Evolutionary conservation across 2,113 vertebrate genomes (phyloP).

Genomic region (Nycticryphes semicollaris): DNA sequence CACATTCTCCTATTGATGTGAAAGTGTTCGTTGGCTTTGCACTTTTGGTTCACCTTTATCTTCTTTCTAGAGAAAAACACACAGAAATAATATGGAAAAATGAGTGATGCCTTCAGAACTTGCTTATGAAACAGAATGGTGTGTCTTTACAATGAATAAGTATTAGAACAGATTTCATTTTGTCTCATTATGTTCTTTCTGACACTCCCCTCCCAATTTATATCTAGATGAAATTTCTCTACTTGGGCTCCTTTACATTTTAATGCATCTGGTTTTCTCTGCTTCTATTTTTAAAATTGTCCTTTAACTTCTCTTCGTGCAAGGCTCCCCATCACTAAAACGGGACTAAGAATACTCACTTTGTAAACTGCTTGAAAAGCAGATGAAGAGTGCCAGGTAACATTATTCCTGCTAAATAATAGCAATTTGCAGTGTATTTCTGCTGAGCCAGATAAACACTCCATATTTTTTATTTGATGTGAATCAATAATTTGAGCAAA

Average conservation of each 20-base stretch:
- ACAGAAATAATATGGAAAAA: neutral
- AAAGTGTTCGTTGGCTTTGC: neutral
- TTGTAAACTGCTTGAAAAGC: neutral
- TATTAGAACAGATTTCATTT: neutral
- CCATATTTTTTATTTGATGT: neutral
- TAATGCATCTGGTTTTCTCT: neutral
- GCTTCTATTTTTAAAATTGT: neutral
- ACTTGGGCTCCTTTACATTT: neutral
- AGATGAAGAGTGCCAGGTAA: neutral
- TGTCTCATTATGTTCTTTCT: neutral
- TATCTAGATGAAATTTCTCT: neutral
- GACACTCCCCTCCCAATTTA: neutral
- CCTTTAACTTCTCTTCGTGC: neutral
- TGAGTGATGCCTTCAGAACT: neutral
- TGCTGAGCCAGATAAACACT: neutral
- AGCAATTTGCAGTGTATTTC: neutral
- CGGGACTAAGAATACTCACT: neutral
- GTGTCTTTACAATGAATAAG: neutral
- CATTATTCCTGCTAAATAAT: neutral
- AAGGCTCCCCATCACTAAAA: neutral
- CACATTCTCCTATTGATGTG: neutral
- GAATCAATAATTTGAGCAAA: neutral
- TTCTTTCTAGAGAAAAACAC: slow-evolving; percentile 34
- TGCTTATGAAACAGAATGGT: neutral
- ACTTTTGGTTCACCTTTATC: neutral